Conservation (phyloP, 2,888 invertebrate genomes). For the Hecatera dysodea region DNA sequence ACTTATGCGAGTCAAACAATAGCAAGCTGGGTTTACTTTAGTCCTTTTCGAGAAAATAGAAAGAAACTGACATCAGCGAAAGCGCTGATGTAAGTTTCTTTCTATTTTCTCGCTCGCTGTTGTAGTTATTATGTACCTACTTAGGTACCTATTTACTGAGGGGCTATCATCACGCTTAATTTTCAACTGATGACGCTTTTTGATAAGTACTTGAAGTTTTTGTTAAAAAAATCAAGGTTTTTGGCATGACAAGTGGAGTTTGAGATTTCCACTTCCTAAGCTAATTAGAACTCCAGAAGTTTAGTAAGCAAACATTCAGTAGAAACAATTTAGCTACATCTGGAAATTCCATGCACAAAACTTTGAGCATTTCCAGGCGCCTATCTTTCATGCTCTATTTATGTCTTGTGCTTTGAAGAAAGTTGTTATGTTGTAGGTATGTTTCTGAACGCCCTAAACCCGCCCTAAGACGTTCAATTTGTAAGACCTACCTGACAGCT, state of each 20-base stretch:
- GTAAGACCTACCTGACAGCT: background rate
- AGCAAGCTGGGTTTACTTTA: background rate
- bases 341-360: constrained; percentile 33
- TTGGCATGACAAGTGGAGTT: too few relatives aligned
- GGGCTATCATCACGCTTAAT: background rate
- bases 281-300: background rate
- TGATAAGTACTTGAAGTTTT: background rate
- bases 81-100: too few relatives aligned
- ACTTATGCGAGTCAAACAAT: background rate
- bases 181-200: background rate
- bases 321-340: constrained; percentile 21
- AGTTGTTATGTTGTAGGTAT: constrained; percentile 7
- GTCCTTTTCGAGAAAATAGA: background rate
- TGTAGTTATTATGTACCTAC: too few relatives aligned
- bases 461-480: background rate
- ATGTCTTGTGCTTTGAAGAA: constrained; percentile 32
- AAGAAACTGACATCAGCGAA: background rate
- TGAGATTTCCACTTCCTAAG: background rate
- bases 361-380: constrained; percentile 26
- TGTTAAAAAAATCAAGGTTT: too few relatives aligned
- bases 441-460: constrained; percentile 14
- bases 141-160: too few relatives aligned
- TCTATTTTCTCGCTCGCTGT: too few relatives aligned
- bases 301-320: constrained; percentile 10
- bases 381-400: constrained; percentile 26